Evolutionary conservation across 2,888 invertebrate genomes (phyloP), one percentile per base, ranked within the genome.

Genomic region (Autographa pulchrina): DNA sequence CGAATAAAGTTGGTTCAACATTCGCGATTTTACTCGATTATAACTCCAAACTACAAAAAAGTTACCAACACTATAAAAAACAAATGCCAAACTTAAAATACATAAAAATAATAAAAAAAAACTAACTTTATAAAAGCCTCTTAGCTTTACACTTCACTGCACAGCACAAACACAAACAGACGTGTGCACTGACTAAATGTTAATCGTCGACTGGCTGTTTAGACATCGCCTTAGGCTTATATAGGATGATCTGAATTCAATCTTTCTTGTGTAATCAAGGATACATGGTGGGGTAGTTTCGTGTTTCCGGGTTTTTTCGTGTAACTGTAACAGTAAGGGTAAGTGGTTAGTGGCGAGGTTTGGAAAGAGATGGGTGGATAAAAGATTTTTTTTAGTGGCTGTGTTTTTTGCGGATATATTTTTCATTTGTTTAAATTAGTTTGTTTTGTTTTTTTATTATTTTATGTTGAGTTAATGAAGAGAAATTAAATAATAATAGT

Each of bases 161-260:
- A 85, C 84, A 68, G 68, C 82, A 85, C 84, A 67, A 73, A 14
- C 75, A 80, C 76, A 54, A 35, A 76, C 85, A 78, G 60, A 75
- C 80, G 82, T 76, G 77, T 72, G 68, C 59, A 35, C 74, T 62
- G 18, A 62, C 48, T 61, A 52, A 68, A n/a, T 18, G 70, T 62
- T 65, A 20, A 54, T 25, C 61, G 35, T 4, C 67, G 62, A 87
- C 87, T 87, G 85, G 68, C 65, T 63, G 62, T 48, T 70, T 70
- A 70, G 73, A 41, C 65, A 64, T 56, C 66, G 62, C 13, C 5
- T 14, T 32, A 38, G 77, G 66, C 82, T 90, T 91, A 85, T 91
- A 92, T 92, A 92, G n/a, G 16, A 78, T 89, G 88, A 82, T 88
- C 88, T 88, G 88, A 87, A 86, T 88, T 88, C 86, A 84, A 79